Conservation (phyloP, 2,113 vertebrate genomes). For the Pelodiscus sinensis region DNA sequence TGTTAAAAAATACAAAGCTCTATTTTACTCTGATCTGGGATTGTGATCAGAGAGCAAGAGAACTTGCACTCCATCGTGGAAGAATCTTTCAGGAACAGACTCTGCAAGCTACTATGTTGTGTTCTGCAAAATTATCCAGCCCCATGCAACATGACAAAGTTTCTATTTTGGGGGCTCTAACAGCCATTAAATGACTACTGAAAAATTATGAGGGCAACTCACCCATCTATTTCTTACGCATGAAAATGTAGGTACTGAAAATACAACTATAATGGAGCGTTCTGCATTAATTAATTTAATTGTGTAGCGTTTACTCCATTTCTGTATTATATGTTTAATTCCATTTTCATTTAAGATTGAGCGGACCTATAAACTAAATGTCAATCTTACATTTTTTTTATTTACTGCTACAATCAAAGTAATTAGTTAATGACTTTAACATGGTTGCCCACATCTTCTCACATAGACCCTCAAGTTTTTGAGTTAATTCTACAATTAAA, state of each 20-base stretch:
- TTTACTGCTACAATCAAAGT: not conserved
- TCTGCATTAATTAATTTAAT: not conserved
- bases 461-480: not conserved
- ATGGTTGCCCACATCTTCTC: not conserved
- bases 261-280: not conserved
- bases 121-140: not conserved
- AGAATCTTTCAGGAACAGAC: not conserved
- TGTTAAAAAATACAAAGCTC: not conserved
- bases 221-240: not conserved
- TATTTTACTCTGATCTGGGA: not conserved
- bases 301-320: not conserved
- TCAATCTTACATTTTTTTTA: not conserved
- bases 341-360: not conserved
- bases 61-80: not conserved
- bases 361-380: not conserved
- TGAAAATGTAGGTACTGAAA: not conserved
- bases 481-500: not conserved
- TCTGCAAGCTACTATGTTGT: not conserved
- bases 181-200: not conserved
- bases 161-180: not conserved
- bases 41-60: not conserved
- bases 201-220: not conserved
- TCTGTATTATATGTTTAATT: not conserved
- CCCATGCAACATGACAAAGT: not conserved
- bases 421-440: not conserved